Conservation (phyloP, 2,888 invertebrate genomes). For the Linyphia triangularis region DNA sequence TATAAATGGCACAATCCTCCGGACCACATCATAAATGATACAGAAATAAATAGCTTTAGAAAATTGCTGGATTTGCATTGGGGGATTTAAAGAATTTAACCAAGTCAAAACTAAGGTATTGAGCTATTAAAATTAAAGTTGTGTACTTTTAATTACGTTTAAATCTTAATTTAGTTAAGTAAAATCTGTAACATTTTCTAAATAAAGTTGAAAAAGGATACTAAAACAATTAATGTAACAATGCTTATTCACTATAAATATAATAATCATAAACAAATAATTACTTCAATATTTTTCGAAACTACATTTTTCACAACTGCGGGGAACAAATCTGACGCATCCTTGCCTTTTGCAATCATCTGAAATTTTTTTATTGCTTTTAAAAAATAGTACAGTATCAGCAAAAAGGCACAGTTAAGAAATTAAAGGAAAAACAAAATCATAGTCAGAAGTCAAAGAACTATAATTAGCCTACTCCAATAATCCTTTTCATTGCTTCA, state of each 20-base stretch:
- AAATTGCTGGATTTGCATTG: too few relatives aligned
- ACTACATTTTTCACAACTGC: conserved; percentile 99
- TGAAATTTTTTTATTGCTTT: conserved; percentile 78
- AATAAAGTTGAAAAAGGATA: not conserved
- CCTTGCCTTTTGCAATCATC: conserved; percentile 99
- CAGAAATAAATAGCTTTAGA: too few relatives aligned
- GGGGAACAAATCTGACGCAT: conserved; percentile 97
- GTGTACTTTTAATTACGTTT: too few relatives aligned
- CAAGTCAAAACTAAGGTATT: too few relatives aligned
- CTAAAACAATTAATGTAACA: too few relatives aligned
- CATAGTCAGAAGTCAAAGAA: not conserved
- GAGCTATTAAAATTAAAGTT: too few relatives aligned
- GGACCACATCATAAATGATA: too few relatives aligned
- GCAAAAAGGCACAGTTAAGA: not conserved
- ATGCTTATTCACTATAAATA: too few relatives aligned
- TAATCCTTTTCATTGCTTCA: conserved; percentile 99
- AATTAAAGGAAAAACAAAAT: not conserved
- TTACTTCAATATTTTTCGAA: conserved; percentile 96
- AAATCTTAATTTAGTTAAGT: too few relatives aligned
- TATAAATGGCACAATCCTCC: too few relatives aligned
- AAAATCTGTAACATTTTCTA: not conserved
- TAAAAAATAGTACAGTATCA: not conserved
- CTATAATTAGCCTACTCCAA: conserved; percentile 84
- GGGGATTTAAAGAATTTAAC: too few relatives aligned
- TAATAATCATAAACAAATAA: not conserved